phyloP scores from a whole-genome alignment of 2,797 vertebrate species.

The Pseudotriccus pelzelni region DNA sequence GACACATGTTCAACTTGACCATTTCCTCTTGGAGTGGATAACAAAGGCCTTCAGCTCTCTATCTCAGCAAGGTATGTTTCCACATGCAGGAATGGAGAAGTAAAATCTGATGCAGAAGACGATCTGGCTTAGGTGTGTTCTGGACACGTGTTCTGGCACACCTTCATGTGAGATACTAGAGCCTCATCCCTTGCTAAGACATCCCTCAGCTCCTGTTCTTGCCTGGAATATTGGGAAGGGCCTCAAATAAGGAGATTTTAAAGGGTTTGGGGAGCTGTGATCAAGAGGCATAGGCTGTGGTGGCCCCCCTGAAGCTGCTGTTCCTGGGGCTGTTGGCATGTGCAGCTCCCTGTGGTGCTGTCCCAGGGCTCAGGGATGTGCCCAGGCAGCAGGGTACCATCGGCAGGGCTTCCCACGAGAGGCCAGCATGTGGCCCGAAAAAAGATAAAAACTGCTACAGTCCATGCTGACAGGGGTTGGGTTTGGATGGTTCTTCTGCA shows the following conservation, averaged over 20 bases:
- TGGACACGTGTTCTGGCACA: not conserved
- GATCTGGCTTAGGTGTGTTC: not conserved
- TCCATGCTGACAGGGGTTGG: fast-evolving
- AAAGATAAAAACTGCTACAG: not conserved
- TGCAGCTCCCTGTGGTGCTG: fast-evolving
- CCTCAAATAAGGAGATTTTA: not conserved
- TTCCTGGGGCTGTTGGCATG: not conserved
- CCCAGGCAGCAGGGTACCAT: not conserved
- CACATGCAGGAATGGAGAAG: not conserved
- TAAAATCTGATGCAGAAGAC: not conserved
- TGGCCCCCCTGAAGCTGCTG: not conserved
- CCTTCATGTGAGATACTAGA: not conserved
- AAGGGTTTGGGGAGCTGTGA: too few species aligned
- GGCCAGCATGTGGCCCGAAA: not conserved
- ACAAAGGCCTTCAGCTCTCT: not conserved
- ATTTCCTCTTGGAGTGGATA: not conserved
- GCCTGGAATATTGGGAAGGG: fast-evolving
- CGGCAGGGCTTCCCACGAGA: not conserved
- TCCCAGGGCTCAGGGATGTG: not conserved
- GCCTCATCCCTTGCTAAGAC: not conserved
- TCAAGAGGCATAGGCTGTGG: not conserved
- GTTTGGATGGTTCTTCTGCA: not conserved
- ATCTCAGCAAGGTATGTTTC: not conserved
- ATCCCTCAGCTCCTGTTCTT: not conserved
- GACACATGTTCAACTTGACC: not conserved